These are phyloP conservation scores for Drosophila dunni DNA, from an alignment of 1,140 invertebrate genomes.

Conservation along the genomic window DNA sequence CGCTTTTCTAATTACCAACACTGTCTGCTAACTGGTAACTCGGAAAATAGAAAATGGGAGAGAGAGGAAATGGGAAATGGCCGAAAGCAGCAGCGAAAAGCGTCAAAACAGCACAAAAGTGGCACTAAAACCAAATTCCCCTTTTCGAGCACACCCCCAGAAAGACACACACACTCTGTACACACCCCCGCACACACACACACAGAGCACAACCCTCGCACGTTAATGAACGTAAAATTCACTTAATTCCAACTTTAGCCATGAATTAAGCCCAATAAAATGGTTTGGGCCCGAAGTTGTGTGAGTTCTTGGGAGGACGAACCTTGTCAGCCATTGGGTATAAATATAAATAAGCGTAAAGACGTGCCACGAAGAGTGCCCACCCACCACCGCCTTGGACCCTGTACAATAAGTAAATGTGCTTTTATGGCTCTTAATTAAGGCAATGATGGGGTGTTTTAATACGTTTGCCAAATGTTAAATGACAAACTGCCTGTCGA, in stretches of 20 bases:
- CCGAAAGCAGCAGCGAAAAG: conserved; percentile 30
- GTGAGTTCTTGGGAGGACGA: conserved; percentile 25
- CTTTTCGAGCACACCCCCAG: conserved; percentile 12
- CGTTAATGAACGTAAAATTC: conserved; percentile 85
- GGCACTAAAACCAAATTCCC: conserved; percentile 25
- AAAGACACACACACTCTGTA: conserved; percentile 8
- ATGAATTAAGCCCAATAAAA: conserved; percentile 84
- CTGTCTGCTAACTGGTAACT: conserved; percentile 46
- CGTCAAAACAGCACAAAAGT: conserved; percentile 35
- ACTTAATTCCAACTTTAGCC: conserved; percentile 85
- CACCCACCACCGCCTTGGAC: neutral
- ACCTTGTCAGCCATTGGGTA: conserved; percentile 15
- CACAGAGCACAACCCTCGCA: conserved; percentile 70
- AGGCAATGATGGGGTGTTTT: conserved; percentile 85
- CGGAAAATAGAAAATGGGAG: neutral
- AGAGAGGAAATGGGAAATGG: neutral
- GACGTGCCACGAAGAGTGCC: conserved; percentile 29
- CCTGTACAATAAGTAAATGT: conserved; percentile 82
- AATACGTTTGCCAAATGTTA: conserved; percentile 84
- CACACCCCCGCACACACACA: conserved; percentile 4
- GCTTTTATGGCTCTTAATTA: conserved; percentile 85
- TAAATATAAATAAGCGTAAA: conserved; percentile 54
- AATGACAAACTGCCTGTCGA: conserved; percentile 73
- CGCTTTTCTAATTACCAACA: conserved; percentile 78
- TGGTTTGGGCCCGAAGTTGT: conserved; percentile 27